phyloP scores from a whole-genome alignment of 2,113 vertebrate species.

The Pelecanoides urinatrix region DNA sequence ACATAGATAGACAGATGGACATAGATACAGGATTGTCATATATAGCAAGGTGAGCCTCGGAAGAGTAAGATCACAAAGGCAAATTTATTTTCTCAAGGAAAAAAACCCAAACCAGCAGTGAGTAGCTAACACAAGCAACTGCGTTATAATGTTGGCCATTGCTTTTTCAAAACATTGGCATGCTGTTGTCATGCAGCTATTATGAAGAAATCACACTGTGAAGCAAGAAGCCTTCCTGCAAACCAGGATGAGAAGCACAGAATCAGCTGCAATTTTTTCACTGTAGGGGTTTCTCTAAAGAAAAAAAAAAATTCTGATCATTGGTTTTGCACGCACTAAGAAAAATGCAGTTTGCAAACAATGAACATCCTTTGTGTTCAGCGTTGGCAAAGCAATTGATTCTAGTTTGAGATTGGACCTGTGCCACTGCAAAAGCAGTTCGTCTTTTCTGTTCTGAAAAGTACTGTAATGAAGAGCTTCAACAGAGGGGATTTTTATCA shows the following conservation, averaged over 20 bases:
- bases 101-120: background rate
- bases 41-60: background rate
- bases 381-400: conserved; percentile 77
- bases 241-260: conserved; percentile 48
- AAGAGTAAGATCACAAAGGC: background rate
- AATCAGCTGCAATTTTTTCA: conserved; percentile 59
- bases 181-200: conserved; percentile 44
- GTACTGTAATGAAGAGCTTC: conserved; percentile 54
- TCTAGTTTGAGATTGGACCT: conserved; percentile 75
- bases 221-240: conserved; percentile 65
- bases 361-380: conserved; percentile 78
- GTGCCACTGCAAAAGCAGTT: conserved; percentile 64
- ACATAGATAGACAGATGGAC: background rate
- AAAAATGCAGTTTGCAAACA: conserved; percentile 79
- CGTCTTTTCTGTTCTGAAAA: conserved; percentile 66
- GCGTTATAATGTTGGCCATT: background rate
- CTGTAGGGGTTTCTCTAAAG: conserved; percentile 58
- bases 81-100: background rate
- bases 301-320: conserved; percentile 40
- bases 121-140: conserved; percentile 37
- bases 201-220: conserved; percentile 70
- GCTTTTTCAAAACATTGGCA: conserved; percentile 58
- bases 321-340: conserved; percentile 40
- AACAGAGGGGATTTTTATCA: conserved; percentile 26
- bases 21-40: background rate